phyloP scores from a whole-genome alignment of 2,888 invertebrate species.

The Cartodere bifasciata region DNA sequence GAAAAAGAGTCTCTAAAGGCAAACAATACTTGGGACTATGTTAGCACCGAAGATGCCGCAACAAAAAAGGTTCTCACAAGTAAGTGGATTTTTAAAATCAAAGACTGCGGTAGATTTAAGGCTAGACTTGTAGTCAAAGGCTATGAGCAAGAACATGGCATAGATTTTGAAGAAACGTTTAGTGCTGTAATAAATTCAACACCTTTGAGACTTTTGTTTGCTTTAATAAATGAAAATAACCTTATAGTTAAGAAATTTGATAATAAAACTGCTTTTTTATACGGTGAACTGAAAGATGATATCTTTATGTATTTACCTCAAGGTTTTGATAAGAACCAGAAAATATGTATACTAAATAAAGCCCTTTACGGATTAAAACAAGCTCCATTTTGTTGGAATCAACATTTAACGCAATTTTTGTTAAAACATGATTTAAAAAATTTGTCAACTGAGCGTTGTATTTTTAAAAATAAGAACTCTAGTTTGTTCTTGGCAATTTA shows the following conservation, averaged over 20 bases:
- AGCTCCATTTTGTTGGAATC: conserved; percentile 12
- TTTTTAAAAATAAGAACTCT: conserved; percentile 8
- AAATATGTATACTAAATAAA: conserved; percentile 10
- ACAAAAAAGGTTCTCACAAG: conserved; percentile 13
- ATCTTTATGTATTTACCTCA: neutral
- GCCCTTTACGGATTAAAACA: conserved; percentile 13
- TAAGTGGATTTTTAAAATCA: conserved; percentile 17
- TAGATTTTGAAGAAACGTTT: conserved; percentile 10
- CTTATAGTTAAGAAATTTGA: neutral
- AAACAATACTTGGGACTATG: conserved; percentile 16
- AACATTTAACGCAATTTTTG: conserved; percentile 11
- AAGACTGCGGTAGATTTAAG: conserved; percentile 16
- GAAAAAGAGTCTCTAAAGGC: conserved; percentile 16
- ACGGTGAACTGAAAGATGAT: conserved; percentile 5
- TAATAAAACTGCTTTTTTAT: conserved; percentile 3
- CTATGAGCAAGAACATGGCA: conserved; percentile 12
- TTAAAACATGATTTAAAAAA: conserved; percentile 8
- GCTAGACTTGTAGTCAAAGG: conserved; percentile 16
- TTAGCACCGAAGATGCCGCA: conserved; percentile 10
- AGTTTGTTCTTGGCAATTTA: conserved; percentile 12
- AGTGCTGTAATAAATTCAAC: conserved; percentile 8
- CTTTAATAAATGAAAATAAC: conserved; percentile 1
- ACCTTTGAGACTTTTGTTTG: conserved; percentile 10
- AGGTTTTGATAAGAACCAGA: conserved; percentile 5
- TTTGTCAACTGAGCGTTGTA: conserved; percentile 13